Conservation (phyloP, 2,888 invertebrate genomes). For the Cerastis leucographa region DNA sequence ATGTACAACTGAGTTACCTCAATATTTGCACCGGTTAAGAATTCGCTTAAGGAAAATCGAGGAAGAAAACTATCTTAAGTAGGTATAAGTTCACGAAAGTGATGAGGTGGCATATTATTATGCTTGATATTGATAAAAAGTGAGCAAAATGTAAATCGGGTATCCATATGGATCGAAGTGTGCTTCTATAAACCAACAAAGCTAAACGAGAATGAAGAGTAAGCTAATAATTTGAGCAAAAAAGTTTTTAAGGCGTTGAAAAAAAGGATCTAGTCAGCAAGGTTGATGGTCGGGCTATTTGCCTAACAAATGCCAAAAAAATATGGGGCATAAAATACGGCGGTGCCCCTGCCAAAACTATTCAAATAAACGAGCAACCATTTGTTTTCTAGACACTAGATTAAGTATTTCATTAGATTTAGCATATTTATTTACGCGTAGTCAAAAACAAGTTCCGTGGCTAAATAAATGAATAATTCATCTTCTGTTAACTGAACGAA, state of each 20-base stretch:
- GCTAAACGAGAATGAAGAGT: not conserved
- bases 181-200: not conserved
- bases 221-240: not conserved
- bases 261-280: not conserved
- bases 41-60: not conserved
- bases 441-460: not conserved
- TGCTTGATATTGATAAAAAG: conserved; percentile 22
- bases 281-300: not conserved
- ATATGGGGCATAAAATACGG: not conserved
- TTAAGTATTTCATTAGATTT: not conserved
- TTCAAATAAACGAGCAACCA: not conserved
- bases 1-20: no score
- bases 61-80: not conserved
- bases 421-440: not conserved
- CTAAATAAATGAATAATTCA: conserved; percentile 17
- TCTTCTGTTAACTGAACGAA: not conserved
- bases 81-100: conserved; percentile 6
- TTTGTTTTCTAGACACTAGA: not conserved
- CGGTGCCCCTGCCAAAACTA: not conserved
- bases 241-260: not conserved
- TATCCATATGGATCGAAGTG: conserved; percentile 5
- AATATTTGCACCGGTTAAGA: not conserved
- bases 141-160: conserved; percentile 24
- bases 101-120: conserved; percentile 30
- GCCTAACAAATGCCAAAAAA: not conserved